These are phyloP conservation scores for Trematocara caparti DNA, from an alignment of 2,797 vertebrate genomes.

Conservation along the genomic window DNA sequence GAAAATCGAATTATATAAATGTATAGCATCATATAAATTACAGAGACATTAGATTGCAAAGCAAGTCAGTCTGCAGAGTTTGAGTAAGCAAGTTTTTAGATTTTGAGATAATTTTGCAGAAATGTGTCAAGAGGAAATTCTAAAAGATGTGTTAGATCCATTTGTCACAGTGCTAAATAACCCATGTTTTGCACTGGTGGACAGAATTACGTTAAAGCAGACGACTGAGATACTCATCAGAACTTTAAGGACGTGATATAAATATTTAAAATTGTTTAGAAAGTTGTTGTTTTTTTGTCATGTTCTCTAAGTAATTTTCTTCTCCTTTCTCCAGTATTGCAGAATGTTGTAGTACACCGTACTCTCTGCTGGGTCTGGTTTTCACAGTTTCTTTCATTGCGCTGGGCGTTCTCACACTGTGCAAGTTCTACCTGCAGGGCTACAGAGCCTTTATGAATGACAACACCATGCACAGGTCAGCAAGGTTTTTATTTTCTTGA, in stretches of 20 bases:
- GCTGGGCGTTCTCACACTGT: slow-evolving; percentile 94
- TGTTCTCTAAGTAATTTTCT: neutral
- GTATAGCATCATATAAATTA: neutral
- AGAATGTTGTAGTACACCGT: slow-evolving; percentile 97
- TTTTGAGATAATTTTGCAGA: neutral
- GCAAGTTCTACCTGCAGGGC: slow-evolving; percentile 99
- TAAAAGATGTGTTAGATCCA: neutral
- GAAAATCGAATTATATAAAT: too few species aligned
- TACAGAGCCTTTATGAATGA: slow-evolving; percentile 98
- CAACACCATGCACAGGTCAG: slow-evolving; percentile 95
- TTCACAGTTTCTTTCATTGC: slow-evolving; percentile 97
- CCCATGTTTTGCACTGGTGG: neutral
- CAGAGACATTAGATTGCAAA: neutral
- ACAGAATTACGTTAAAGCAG: neutral
- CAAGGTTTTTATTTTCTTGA: neutral
- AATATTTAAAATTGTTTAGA: neutral
- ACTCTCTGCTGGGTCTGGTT: slow-evolving; percentile 94
- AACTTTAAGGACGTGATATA: neutral
- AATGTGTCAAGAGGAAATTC: neutral
- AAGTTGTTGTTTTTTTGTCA: neutral
- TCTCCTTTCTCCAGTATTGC: slow-evolving; percentile 80
- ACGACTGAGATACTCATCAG: neutral
- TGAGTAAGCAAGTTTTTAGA: neutral
- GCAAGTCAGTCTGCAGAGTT: neutral
- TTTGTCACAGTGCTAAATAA: neutral